Evolutionary conservation across 2,113 vertebrate genomes (phyloP).

Genomic region (Protomyctophum bolini): DNA sequence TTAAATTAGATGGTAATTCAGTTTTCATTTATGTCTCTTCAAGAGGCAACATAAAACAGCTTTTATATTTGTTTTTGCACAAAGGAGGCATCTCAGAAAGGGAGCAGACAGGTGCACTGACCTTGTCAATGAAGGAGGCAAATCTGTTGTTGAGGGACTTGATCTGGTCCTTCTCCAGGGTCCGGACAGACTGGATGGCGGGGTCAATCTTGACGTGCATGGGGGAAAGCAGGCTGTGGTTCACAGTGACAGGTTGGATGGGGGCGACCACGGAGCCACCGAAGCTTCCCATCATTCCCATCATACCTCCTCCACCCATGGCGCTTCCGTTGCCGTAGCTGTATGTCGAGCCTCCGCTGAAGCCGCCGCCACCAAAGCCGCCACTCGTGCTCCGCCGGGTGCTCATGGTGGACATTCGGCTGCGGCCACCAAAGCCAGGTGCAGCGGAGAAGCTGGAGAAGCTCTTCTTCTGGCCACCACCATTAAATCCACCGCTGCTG

Average conservation of each 20-base stretch:
- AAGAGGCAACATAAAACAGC: background rate
- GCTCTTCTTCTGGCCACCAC: constrained; percentile 51
- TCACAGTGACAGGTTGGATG: constrained; percentile 86
- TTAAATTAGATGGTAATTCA: background rate
- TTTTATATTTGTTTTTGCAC: too few species aligned
- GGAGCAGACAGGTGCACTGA: constrained; percentile 59
- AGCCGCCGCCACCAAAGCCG: background rate
- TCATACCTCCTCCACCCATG: background rate
- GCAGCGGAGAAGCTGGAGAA: constrained; percentile 43
- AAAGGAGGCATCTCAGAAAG: too few species aligned
- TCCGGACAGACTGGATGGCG: constrained; percentile 83
- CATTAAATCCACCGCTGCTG: background rate
- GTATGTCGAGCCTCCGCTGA: constrained; percentile 62
- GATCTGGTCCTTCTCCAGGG: constrained; percentile 92
- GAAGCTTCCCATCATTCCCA: background rate
- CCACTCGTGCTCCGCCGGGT: constrained; percentile 37
- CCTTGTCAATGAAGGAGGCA: constrained; percentile 90
- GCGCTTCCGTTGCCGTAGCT: constrained; percentile 27
- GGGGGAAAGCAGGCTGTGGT: constrained; percentile 83
- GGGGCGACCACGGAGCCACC: constrained; percentile 47
- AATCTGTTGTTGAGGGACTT: constrained; percentile 89
- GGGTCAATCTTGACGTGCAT: constrained; percentile 87
- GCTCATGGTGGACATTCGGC: background rate
- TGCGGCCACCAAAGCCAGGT: constrained; percentile 3
- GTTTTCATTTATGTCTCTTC: background rate